Percentiles rank a stretch among this genome's conserved stretches.
phyloP scores from a whole-genome alignment of 2,113 vertebrate genomes.

The Tragelaphus scriptus region DNA sequence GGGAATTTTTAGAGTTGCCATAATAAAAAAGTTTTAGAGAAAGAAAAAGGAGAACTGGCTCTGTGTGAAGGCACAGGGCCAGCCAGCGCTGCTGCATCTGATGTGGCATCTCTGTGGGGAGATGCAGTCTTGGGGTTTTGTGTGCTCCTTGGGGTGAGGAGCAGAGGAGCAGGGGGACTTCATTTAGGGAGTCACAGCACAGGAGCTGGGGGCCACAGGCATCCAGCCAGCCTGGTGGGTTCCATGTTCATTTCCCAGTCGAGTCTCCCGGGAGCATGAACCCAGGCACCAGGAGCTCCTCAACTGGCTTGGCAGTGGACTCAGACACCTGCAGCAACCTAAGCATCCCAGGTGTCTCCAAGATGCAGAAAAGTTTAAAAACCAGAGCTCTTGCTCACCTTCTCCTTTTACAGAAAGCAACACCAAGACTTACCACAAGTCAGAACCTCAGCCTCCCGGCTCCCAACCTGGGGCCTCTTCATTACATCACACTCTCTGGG shows the following conservation, averaged over 20 bases:
- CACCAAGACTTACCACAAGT: too few relatives aligned
- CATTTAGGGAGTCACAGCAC: not conserved
- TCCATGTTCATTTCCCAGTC: rapidly evolving
- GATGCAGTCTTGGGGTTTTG: not conserved
- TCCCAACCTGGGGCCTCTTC: not conserved
- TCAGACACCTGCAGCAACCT: too few relatives aligned
- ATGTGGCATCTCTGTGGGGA: not conserved
- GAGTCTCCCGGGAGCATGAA: not conserved
- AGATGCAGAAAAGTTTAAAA: not conserved
- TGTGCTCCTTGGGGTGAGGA: not conserved
- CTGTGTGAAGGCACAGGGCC: not conserved
- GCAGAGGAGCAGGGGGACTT: not conserved
- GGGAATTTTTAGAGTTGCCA: not conserved
- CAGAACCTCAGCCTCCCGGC: not conserved
- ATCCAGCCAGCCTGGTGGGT: not conserved
- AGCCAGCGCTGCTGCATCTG: not conserved
- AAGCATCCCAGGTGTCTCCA: not conserved
- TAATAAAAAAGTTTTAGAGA: not conserved
- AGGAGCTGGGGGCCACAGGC: not conserved
- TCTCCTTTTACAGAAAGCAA: not conserved
- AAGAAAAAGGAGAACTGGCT: not conserved
- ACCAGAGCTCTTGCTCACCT: not conserved
- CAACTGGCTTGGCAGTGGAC: not conserved
- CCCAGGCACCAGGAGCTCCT: not conserved
- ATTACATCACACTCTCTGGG: not conserved